A percentile compares a stretch with the other conserved stretches of the same genome.
These are phyloP conservation scores for Anoplolepis gracilipes DNA, from an alignment of 1,140 invertebrate species.

Conservation along the genomic window DNA sequence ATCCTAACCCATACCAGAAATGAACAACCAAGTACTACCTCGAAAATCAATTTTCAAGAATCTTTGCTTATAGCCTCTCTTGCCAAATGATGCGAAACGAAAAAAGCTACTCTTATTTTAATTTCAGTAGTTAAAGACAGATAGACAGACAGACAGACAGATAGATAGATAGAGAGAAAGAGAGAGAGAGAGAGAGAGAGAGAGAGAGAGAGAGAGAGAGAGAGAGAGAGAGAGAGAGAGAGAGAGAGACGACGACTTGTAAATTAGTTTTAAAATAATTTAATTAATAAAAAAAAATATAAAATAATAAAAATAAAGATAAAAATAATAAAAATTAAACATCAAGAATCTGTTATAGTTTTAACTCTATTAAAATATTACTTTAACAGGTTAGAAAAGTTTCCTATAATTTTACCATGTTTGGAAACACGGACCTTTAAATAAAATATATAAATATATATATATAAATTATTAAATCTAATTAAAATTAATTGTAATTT, in stretches of 20 bases:
- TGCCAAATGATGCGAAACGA: background rate
- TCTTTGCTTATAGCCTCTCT: background rate
- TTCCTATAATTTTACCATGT: background rate
- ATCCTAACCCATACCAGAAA: slow-evolving; percentile 33
- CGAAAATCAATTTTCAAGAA: slow-evolving; percentile 18
- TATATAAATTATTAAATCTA: slow-evolving; percentile 26
- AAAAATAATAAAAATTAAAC: background rate
- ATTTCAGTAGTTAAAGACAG: background rate
- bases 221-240: no score
- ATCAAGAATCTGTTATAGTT: background rate
- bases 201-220: no score
- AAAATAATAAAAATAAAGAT: no score
- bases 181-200: no score
- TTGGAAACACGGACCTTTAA: background rate
- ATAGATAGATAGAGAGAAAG: no score
- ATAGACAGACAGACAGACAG: no score
- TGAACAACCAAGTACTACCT: slow-evolving; percentile 21
- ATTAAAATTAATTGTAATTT: slow-evolving; percentile 16
- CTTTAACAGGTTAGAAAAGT: background rate
- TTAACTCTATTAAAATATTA: background rate
- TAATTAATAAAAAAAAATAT: no score
- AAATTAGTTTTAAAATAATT: background rate
- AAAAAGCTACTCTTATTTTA: background rate
- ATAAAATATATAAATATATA: background rate
- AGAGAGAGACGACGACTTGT: no score